These are phyloP conservation scores for Agrotis puta DNA, from an alignment of 2,888 invertebrate genomes.

Conservation along the genomic window DNA sequence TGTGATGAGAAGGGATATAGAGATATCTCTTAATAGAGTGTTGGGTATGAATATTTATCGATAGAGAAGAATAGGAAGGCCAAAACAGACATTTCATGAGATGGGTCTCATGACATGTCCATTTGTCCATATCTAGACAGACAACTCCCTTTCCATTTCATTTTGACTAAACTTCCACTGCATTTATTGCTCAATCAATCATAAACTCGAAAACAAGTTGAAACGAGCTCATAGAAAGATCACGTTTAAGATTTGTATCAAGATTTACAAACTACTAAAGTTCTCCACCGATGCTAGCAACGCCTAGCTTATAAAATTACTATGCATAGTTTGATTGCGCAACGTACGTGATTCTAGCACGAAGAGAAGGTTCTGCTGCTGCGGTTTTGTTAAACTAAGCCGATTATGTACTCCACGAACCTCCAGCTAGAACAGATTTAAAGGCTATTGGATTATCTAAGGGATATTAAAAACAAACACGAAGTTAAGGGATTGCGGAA, in stretches of 20 bases:
- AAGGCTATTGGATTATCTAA: conserved; percentile 24
- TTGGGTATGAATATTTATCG: no score
- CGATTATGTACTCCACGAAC: conserved; percentile 20
- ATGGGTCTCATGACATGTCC: no score
- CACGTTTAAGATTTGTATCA: background rate
- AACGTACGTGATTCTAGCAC: conserved; percentile 40
- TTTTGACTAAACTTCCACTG: no score
- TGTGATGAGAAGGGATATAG: no score
- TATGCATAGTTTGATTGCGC: conserved; percentile 24
- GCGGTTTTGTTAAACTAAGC: conserved; percentile 28
- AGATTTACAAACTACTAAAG: background rate
- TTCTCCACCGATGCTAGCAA: background rate
- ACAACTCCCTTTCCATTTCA: no score
- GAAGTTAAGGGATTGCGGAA: background rate
- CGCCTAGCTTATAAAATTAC: conserved; percentile 3
- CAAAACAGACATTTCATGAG: no score
- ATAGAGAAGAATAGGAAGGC: no score
- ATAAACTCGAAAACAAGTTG: background rate
- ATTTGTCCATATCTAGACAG: no score
- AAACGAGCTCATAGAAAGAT: background rate
- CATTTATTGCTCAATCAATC: background rate
- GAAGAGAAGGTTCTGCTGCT: background rate
- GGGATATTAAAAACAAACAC: conserved; percentile 31
- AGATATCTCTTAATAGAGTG: no score
- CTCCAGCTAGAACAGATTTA: background rate